phyloP scores from a whole-genome alignment of 2,888 invertebrate species.

The Nesidiocoris tenuis region DNA sequence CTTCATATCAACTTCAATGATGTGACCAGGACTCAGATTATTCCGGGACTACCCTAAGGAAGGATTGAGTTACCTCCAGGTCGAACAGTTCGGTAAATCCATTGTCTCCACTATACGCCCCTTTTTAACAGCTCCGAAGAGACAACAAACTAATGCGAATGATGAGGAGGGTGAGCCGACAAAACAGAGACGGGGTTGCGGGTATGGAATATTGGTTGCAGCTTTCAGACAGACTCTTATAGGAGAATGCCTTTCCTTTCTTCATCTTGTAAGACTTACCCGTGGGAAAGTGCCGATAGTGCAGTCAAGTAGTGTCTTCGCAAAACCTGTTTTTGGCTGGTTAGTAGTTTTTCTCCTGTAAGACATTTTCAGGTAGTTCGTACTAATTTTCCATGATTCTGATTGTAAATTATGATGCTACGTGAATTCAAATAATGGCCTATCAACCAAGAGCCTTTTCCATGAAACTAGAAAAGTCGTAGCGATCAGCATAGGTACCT shows the following conservation, averaged over 20 bases:
- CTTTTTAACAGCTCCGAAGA: slow-evolving; percentile 39
- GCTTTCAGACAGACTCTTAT: not conserved
- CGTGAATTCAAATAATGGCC: too few relatives aligned
- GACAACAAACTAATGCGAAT: not conserved
- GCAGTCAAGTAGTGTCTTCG: not conserved
- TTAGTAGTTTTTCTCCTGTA: too few relatives aligned
- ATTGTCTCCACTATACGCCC: slow-evolving; percentile 34
- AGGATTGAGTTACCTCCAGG: slow-evolving; percentile 36
- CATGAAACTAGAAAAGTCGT: too few relatives aligned
- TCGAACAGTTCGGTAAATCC: slow-evolving; percentile 17
- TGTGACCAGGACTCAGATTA: too few relatives aligned
- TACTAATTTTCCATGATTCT: too few relatives aligned
- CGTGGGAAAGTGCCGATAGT: not conserved
- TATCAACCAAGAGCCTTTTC: too few relatives aligned
- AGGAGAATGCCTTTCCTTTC: not conserved
- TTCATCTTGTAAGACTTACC: not conserved
- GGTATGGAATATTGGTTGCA: not conserved
- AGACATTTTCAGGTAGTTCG: too few relatives aligned
- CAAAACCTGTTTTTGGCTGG: not conserved
- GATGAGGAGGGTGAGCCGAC: not conserved
- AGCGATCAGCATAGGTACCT: too few relatives aligned
- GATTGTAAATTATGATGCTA: too few relatives aligned
- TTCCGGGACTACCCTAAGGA: not conserved
- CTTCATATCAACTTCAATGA: too few relatives aligned
- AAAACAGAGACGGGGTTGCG: not conserved